Base-by-base conservation (phyloP, 2,113 vertebrate species). In the Sander vitreus region DNA sequence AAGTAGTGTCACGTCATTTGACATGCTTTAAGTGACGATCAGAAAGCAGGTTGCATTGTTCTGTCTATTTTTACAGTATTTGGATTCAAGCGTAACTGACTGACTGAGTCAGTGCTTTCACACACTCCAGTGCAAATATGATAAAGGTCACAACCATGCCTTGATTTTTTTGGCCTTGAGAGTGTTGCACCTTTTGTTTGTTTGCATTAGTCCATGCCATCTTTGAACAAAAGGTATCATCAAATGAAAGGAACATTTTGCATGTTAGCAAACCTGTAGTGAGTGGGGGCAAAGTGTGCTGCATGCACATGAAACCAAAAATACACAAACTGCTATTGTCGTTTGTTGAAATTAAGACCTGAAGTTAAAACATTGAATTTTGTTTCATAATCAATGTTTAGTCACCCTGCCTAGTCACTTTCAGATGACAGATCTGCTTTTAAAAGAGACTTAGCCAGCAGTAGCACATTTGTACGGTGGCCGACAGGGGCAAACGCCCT, bases 381-480 rank as follows among this genome's bases (percentile, higher is more conserved):
- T 33, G 25, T 30, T 59, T 67, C 14, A 51, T 30, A 7, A 68
- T 36, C 23, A 48, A 64, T 58, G 27, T n/a, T 64, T 25, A 23
- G 33, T 50, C 48, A 8, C n/a, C 53, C 45, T 33, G 39, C 14
- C 50, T 11, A 16, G 36, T 63, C 50, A 47, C 16, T 19, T 70
- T 76, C 48, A 45, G 21, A 62, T 53, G 70, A 70, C 10, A 1
- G 67, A 66, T 71, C 57, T 48, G 57, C 54, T 76, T 59, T 69
- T 16, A 27, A 76, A 60, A 33, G 47, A 47, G 36, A 36, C 15
- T 69, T 2, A 39, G 63, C n/a, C 23, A 27, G 13, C 50, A 79
- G 57, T 16, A 6, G 16, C 27, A 39, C 25, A 73, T 67, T 78
- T 66, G 45, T 78, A n/a, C n/a, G n/a, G n/a, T n/a, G n/a, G n/a